A percentile compares a stretch with the other conserved stretches of the same genome.
These are phyloP conservation scores for Amphiura filiformis DNA, from an alignment of 35 echinoderm and acorn worm genomes.

Conservation along the genomic window DNA sequence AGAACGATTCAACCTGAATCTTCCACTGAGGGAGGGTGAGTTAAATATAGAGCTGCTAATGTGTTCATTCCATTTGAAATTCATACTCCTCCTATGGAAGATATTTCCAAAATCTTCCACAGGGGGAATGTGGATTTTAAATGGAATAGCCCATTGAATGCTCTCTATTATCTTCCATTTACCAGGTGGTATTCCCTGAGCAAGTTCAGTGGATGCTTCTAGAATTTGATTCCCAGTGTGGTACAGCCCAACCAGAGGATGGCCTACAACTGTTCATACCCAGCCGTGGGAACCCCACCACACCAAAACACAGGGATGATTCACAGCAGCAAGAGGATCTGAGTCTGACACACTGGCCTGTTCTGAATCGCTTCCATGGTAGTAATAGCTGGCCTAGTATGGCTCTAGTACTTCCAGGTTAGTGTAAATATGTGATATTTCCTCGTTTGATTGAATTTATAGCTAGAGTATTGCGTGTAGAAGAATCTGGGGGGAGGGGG, in stretches of 20 bases:
- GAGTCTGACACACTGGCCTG: slow-evolving; percentile 62
- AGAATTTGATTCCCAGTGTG: slow-evolving; percentile 95
- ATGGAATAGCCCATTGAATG: too few relatives aligned
- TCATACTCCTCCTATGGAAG: too few relatives aligned
- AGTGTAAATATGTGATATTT: not conserved
- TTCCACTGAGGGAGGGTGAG: too few relatives aligned
- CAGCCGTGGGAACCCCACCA: slow-evolving; percentile 9
- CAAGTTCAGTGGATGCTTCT: slow-evolving; percentile 92
- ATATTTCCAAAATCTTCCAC: too few relatives aligned
- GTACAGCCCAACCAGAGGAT: slow-evolving; percentile 94
- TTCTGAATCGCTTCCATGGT: slow-evolving; percentile 79
- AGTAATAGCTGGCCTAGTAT: slow-evolving; percentile 84
- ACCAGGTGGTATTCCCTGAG: slow-evolving; percentile 80
- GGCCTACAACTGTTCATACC: slow-evolving; percentile 85
- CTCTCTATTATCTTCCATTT: too few relatives aligned
- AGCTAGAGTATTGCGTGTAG: too few relatives aligned
- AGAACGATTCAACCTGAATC: too few relatives aligned
- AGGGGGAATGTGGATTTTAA: too few relatives aligned
- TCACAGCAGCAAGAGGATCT: slow-evolving; percentile 6
- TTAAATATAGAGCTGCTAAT: too few relatives aligned
- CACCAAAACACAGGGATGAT: slow-evolving; percentile 11
- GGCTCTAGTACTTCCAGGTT: slow-evolving; percentile 83
- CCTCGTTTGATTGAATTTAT: too few relatives aligned
- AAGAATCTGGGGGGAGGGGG: too few relatives aligned
- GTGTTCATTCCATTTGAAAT: too few relatives aligned